Base-by-base conservation (phyloP, 2,888 invertebrate species). In the Dynastes hyllus region DNA sequence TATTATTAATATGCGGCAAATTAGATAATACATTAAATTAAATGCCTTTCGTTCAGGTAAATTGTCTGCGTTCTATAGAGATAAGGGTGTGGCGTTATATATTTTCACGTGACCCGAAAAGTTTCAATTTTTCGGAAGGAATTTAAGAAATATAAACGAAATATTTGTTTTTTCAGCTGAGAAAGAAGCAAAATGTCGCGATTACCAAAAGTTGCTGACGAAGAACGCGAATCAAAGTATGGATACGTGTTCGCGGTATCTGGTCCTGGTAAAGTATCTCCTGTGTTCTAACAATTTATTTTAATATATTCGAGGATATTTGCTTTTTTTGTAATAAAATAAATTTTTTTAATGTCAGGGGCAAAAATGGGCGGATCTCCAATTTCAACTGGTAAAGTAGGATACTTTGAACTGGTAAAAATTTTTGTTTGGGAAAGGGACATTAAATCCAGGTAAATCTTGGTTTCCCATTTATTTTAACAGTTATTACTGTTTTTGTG, bases 381-480 rank as follows among this genome's bases (percentile, higher is more conserved):
- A 93, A 99, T 99, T 98, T 99, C 94, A 99, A 91, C 90, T 99
- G 91, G 99, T 99, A 82, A 94, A 85, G 99, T 99, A 61, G 99
- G 99, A 0, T 98, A 99, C 91, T 93, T 94, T 85, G 98, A 99
- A 90, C 92, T 99, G 86, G 99, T 99, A 16, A 99, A 99, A 92
- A 99, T 99, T 90, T 99, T 91, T 95, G 99, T 90, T 93, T 99
- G 82, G 99, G n/a, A n/a, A 99, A 91, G 98, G 98, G 99, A 99
- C 90, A 96, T 98, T n/a, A n/a, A 85, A 99, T 99, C 90, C 99
- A 99, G 93, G 99, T 97, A 91, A 88, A 90, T 91, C 80, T 91
- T 71, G 4, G n/a, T 11, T 66, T 40, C 8, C 37, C n/a, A 16
- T 29, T 27, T 13, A 45, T 1, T 29, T 55, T 1, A 9, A 4